Base-by-base conservation (phyloP, 2,797 vertebrate species). In the Saxicola maurus region DNA sequence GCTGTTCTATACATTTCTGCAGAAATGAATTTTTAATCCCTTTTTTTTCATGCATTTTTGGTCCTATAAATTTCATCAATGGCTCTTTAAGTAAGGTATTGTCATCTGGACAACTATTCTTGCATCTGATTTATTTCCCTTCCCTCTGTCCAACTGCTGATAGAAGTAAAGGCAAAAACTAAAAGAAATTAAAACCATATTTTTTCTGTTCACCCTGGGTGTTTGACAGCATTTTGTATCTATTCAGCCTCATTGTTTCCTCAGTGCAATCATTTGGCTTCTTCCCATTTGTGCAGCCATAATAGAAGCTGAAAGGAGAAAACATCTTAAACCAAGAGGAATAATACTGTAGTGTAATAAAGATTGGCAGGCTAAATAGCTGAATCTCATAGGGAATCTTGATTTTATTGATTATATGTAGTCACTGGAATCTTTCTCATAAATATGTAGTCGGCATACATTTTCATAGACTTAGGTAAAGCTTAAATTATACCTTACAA, bases 161-260 rank as follows among this genome's bases (percentile, higher is more conserved):
- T 69, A 91, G 65, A 90, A 86, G 78, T 86, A 87, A 51, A 91
- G 64, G 75, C 74, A 87, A 92, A 59, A 94, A 72, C 68, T 83
- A 43, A 80, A 86, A 81, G 84, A 94, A 91, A 96, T 90, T 94
- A 88, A 93, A 94, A 24, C 8, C 69, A 30, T 94, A 64, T 93
- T 84, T 95, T 94, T 88, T 73, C 66, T 89, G 48, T 77, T 92
- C 46, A 62, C 49, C 66, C 42, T 4, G 17, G 75, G 56, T 79
- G n/a, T 92, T 93, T 93, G 86, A 91, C 89, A 95, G 80, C 40
- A 38, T 79, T 92, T 93, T 84, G 52, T 82, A 71, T 93, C 79
- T 78, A 28, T 61, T 88, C 86, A 74, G 56, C 38, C 57, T 89
- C 59, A 9, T 23, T 87, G 61, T 91, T 95, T 88, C 51, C 88